Conservation (phyloP, 2,113 vertebrate genomes). For the Cheilinus undulatus region DNA sequence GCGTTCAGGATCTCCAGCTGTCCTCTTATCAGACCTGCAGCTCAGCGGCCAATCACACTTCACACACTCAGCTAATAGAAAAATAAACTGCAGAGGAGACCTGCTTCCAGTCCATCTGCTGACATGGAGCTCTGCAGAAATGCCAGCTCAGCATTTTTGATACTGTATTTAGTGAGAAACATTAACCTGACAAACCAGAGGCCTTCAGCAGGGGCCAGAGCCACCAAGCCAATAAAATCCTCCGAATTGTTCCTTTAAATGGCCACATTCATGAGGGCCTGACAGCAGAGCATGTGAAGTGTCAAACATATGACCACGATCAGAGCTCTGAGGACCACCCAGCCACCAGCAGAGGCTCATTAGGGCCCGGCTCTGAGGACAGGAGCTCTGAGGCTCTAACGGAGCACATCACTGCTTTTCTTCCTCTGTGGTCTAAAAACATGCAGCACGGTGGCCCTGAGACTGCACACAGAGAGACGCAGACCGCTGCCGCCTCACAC, state of each 20-base stretch:
- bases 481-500: not conserved
- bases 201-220: no score
- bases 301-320: no score
- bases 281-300: no score
- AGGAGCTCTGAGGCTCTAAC: constrained; percentile 2
- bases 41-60: constrained; percentile 54
- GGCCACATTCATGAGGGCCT: no score
- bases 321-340: constrained; percentile 10
- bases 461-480: constrained; percentile 11
- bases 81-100: constrained; percentile 59
- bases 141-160: no score
- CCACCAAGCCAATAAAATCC: no score
- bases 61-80: constrained; percentile 59
- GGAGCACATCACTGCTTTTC: constrained; percentile 14
- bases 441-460: not conserved
- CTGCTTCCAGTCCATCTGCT: no score
- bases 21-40: constrained; percentile 48
- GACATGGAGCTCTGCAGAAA: no score
- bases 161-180: no score
- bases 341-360: constrained; percentile 18
- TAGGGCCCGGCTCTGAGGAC: not conserved
- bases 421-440: constrained; percentile 1
- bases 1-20: not conserved
- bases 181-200: no score
- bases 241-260: no score